Percentiles rank a stretch among this genome's conserved stretches.
These are phyloP conservation scores for Chrosomus eos DNA, from an alignment of 2,797 vertebrate genomes.

Conservation along the genomic window DNA sequence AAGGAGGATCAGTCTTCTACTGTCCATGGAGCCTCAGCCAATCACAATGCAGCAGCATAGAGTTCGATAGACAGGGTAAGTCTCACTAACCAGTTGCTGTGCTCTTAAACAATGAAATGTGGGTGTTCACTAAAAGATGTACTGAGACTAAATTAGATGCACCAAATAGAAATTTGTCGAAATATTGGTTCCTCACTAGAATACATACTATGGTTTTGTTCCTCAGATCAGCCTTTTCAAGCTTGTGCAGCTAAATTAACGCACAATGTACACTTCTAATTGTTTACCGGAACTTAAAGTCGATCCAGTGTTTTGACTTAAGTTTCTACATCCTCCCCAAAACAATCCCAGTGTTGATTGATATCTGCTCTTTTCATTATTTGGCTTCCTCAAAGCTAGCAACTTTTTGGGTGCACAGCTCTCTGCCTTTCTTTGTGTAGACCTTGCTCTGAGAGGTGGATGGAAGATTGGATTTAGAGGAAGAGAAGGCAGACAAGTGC, in stretches of 20 bases:
- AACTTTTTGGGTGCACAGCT: neutral
- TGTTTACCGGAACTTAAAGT: conserved; percentile 18
- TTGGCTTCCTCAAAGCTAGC: conserved; percentile 24
- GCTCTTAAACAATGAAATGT: neutral
- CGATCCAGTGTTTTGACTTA: conserved; percentile 17
- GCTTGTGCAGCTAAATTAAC: neutral
- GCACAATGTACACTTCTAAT: neutral
- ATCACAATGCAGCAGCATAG: conserved; percentile 74
- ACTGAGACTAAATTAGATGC: neutral
- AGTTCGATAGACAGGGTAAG: conserved; percentile 87
- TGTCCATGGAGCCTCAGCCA: conserved; percentile 84
- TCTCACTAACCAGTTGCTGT: neutral
- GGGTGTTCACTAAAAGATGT: neutral
- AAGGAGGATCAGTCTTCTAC: conserved; percentile 90
- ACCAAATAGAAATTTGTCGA: neutral
- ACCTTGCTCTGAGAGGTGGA: conserved; percentile 12
- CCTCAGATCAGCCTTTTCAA: neutral
- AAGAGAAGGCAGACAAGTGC: conserved; percentile 6
- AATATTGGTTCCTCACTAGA: neutral
- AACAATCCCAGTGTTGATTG: conserved; percentile 44
- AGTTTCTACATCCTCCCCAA: conserved; percentile 38
- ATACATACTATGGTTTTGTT: neutral
- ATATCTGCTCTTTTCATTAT: conserved; percentile 32
- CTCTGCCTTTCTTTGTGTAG: conserved; percentile 1
- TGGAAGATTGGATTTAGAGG: conserved; percentile 14